phyloP scores from a whole-genome alignment of 92 coral and sea anemone species.

The Actinostola sp. region DNA sequence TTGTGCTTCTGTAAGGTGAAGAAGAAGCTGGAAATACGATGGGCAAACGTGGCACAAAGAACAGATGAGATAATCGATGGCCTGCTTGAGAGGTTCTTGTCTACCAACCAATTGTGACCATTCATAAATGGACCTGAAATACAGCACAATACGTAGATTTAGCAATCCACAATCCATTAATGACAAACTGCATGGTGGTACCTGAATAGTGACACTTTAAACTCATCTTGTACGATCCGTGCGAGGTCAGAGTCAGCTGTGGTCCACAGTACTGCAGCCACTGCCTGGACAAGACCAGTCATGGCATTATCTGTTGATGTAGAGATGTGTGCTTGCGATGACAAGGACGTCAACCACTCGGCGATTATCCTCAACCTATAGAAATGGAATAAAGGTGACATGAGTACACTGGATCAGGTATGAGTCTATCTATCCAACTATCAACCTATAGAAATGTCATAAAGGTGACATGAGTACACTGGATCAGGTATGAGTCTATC shows the following conservation, averaged over 20 bases:
- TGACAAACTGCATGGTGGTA: conserved; percentile 10
- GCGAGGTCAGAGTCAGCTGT: conserved; percentile 51
- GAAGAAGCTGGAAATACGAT: conserved; percentile 64
- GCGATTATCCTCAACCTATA: conserved; percentile 42
- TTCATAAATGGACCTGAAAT: conserved; percentile 64
- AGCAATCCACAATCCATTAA: neutral
- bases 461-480: no score
- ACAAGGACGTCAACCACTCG: conserved; percentile 43
- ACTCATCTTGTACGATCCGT: conserved; percentile 34
- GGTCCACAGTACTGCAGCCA: conserved; percentile 78
- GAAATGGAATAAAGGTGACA: neutral
- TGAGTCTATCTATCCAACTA: no score
- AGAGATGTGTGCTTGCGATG: conserved; percentile 14
- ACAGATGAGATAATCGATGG: conserved; percentile 82
- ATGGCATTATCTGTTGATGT: conserved; percentile 15
- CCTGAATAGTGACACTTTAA: conserved; percentile 82
- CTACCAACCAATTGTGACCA: conserved; percentile 70
- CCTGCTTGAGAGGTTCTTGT: conserved; percentile 75
- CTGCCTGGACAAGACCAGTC: conserved; percentile 81
- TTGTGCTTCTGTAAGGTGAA: conserved; percentile 67
- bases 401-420: no score
- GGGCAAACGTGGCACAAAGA: conserved; percentile 75
- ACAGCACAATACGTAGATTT: neutral
- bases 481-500: no score
- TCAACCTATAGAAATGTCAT: no score